Evolutionary conservation across 2,888 invertebrate species (phyloP).

Genomic region (Oligia fasciuncula): DNA sequence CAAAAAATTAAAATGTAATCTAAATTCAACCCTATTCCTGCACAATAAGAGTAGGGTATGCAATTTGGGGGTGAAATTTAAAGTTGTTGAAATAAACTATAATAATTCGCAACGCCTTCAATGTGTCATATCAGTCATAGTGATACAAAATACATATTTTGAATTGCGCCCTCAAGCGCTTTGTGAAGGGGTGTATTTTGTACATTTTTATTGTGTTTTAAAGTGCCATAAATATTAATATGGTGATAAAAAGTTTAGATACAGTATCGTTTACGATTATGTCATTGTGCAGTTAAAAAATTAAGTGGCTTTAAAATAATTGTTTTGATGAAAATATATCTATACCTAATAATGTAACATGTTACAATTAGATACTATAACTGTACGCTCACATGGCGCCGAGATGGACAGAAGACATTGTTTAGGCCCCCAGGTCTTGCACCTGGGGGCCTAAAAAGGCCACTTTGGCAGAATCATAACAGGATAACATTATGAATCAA

Average conservation of each 20-base stretch:
- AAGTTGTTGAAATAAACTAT: constrained; percentile 67
- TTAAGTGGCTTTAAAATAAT: constrained; percentile 37
- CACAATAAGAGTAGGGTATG: constrained; percentile 42
- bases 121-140: constrained; percentile 89
- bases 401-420: not conserved
- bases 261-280: constrained; percentile 64
- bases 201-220: constrained; percentile 73
- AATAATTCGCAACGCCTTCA: constrained; percentile 89
- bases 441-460: not conserved
- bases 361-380: not conserved
- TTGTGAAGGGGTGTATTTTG: constrained; percentile 80
- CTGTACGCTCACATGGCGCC: not conserved
- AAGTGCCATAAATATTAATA: constrained; percentile 72
- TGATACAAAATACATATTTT: constrained; percentile 88
- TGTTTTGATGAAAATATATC: not conserved
- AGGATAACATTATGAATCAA: too few species aligned
- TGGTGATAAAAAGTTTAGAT: constrained; percentile 59
- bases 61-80: constrained; percentile 4
- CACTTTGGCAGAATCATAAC: too few species aligned
- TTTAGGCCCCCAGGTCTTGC: not conserved
- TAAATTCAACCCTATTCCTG: constrained; percentile 63
- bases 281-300: constrained; percentile 28
- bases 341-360: too few species aligned
- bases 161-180: constrained; percentile 80
- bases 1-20: constrained; percentile 29